phyloP scores from a whole-genome alignment of 1,140 invertebrate genomes.

The Dinothrombium tinctorium region DNA sequence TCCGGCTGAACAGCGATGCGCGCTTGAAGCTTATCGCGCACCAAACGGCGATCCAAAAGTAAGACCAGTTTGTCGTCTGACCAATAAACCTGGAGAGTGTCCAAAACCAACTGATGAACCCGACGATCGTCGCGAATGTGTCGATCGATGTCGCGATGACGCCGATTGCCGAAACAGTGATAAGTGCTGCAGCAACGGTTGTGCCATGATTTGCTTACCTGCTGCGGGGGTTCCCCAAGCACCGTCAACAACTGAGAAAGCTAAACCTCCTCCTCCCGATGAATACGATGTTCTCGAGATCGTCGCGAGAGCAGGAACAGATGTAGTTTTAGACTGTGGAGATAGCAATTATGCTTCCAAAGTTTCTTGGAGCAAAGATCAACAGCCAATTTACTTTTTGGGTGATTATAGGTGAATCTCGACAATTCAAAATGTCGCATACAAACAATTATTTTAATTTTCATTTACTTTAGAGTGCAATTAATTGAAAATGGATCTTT shows the following conservation, averaged over 20 bases:
- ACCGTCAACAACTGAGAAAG: neutral
- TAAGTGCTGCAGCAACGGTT: conserved; percentile 59
- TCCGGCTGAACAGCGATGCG: conserved; percentile 35
- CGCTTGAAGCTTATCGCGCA: conserved; percentile 30
- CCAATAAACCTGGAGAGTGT: conserved; percentile 44
- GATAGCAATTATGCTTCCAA: no score
- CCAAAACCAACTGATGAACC: conserved; percentile 28
- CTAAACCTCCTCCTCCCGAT: neutral
- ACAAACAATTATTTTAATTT: no score
- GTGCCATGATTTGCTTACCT: conserved; percentile 39
- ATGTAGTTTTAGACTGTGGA: no score
- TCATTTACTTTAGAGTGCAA: neutral
- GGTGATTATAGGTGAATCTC: no score
- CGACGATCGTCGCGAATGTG: conserved; percentile 42
- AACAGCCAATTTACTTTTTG: neutral
- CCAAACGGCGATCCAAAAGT: conserved; percentile 14
- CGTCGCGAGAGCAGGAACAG: neutral
- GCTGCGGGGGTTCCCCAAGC: conserved; percentile 20
- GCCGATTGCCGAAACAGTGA: conserved; percentile 45
- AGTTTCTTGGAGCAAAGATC: neutral
- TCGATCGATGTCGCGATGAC: conserved; percentile 46
- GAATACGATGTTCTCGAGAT: neutral
- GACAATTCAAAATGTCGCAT: no score
- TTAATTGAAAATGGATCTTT: conserved; percentile 32
- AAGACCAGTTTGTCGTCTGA: conserved; percentile 15